These are phyloP conservation scores for Vicugna pacos DNA, from an alignment of 2,113 vertebrate species.

Conservation along the genomic window DNA sequence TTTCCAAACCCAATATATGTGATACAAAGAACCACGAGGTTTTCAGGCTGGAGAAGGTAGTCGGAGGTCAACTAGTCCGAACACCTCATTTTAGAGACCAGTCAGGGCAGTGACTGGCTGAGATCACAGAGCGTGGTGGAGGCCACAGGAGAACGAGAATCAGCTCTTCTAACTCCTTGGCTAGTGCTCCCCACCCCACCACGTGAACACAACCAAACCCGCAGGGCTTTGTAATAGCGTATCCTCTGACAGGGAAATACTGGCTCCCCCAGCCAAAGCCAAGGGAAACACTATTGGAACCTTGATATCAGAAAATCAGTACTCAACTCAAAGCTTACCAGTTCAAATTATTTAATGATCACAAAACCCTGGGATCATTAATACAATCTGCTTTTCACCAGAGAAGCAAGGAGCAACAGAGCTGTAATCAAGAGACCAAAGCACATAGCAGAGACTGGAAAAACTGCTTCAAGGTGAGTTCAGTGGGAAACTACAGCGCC, in stretches of 20 bases:
- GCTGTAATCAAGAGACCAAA: not conserved
- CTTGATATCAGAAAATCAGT: not conserved
- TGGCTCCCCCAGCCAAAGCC: not conserved
- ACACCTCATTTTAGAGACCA: not conserved
- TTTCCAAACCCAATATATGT: not conserved
- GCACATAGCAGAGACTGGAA: not conserved
- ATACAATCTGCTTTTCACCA: not conserved
- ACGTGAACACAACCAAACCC: not conserved
- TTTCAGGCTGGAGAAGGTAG: not conserved
- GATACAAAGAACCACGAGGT: not conserved
- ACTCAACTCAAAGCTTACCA: not conserved
- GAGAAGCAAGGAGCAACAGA: not conserved
- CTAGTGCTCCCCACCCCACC: not conserved
- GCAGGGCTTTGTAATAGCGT: rapidly evolving
- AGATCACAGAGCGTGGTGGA: not conserved
- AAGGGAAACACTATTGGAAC: not conserved
- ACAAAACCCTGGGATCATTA: not conserved
- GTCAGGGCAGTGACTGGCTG: not conserved
- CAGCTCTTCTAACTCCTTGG: not conserved
- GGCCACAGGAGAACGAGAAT: not conserved
- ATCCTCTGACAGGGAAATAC: not conserved
- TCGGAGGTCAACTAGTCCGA: not conserved
- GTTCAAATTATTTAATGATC: not conserved
- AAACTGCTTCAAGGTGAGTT: not conserved
- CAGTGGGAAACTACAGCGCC: no score